phyloP scores from a whole-genome alignment of 2,888 invertebrate species.

The Lacanobia wlatinum region DNA sequence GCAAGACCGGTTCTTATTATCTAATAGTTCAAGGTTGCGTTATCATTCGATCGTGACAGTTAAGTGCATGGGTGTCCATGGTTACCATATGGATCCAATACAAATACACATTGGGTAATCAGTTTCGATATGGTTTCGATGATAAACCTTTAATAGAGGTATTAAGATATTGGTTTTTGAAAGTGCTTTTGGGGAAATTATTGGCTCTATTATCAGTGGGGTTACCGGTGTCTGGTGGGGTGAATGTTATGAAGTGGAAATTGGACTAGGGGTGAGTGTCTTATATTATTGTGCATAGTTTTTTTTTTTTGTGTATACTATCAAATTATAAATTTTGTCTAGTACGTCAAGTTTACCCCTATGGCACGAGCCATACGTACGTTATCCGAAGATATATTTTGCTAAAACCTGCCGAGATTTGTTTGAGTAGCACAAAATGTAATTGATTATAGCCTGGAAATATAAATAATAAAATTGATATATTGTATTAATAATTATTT shows the following conservation, averaged over 20 bases:
- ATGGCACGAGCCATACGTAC: no score
- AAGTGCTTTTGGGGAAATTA: constrained; percentile 29
- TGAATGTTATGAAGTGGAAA: not conserved
- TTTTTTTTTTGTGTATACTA: not conserved
- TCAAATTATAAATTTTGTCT: not conserved
- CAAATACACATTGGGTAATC: constrained; percentile 37
- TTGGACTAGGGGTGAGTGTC: constrained; percentile 9
- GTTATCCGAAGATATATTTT: no score
- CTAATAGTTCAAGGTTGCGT: constrained; percentile 56
- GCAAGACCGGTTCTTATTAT: constrained; percentile 25
- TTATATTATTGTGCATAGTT: not conserved
- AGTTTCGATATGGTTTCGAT: constrained; percentile 1
- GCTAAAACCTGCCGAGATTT: no score
- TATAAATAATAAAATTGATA: no score
- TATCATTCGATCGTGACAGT: constrained; percentile 42
- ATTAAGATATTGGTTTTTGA: constrained; percentile 37
- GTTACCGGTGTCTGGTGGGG: not conserved
- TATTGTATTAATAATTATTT: no score
- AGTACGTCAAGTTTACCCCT: no score
- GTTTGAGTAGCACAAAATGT: no score
- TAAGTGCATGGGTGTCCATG: constrained; percentile 37
- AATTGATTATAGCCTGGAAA: no score
- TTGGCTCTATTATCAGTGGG: not conserved
- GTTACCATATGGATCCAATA: constrained; percentile 61
- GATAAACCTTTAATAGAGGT: constrained; percentile 22